Percentiles rank a stretch among this genome's conserved stretches.
Conservation (phyloP, 1,140 invertebrate genomes). For the Drosophila baimaii region DNA sequence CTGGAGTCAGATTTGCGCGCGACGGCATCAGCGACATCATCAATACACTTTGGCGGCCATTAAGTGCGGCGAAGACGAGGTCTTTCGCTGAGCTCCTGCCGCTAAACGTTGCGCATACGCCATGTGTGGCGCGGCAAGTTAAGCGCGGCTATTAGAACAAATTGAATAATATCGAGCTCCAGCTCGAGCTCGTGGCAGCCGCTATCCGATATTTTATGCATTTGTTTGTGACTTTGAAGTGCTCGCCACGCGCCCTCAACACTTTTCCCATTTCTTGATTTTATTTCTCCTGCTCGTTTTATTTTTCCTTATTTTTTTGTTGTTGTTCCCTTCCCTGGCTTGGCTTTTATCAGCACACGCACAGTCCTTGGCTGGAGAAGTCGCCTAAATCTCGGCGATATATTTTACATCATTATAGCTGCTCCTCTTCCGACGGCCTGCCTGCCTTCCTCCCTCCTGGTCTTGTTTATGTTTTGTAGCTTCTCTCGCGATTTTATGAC, state of each 20-base stretch:
- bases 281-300: conserved; percentile 30
- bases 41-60: conserved; percentile 67
- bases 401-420: conserved; percentile 82
- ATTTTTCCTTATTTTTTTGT: conserved; percentile 24
- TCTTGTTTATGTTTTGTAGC: conserved; percentile 74
- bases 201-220: conserved; percentile 69
- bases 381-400: conserved; percentile 76
- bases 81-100: conserved; percentile 33
- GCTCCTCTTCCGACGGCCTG: conserved; percentile 18
- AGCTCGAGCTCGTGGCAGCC: conserved; percentile 16
- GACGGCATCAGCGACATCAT: conserved; percentile 57
- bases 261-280: conserved; percentile 49
- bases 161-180: conserved; percentile 74
- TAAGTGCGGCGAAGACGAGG: conserved; percentile 31
- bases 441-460: conserved; percentile 8
- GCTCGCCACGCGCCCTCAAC: conserved; percentile 52
- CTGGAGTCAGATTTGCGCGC: conserved; percentile 70
- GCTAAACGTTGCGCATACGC: conserved; percentile 75
- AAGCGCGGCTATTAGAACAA: conserved; percentile 76
- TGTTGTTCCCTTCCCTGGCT: neutral
- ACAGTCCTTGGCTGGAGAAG: conserved; percentile 62
- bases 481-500: conserved; percentile 80
- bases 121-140: conserved; percentile 62
- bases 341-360: conserved; percentile 74
- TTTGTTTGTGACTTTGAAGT: conserved; percentile 81